A percentile compares a stretch with the other conserved stretches of the same genome.
Evolutionary conservation across 2,113 vertebrate species (phyloP).

Genomic region (Puffinus mauretanicus): DNA sequence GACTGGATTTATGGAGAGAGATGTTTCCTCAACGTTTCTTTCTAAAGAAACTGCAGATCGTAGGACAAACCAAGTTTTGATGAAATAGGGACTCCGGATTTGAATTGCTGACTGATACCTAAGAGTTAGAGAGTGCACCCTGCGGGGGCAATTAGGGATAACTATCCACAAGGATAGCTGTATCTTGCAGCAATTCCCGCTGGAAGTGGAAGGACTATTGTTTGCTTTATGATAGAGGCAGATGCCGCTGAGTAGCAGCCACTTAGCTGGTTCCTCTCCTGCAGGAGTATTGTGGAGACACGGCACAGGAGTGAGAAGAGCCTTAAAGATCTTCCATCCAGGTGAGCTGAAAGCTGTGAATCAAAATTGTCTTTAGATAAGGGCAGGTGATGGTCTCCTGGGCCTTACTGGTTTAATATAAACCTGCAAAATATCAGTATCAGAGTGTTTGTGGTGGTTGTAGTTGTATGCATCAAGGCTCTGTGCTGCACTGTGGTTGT

Average conservation of each 20-base stretch:
- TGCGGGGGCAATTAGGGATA: not conserved
- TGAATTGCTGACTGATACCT: not conserved
- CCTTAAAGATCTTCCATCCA: not conserved
- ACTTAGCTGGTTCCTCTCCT: not conserved
- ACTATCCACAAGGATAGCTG: not conserved
- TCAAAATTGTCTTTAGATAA: not conserved
- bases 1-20: constrained; percentile 5
- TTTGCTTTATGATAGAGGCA: not conserved
- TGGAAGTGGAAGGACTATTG: not conserved
- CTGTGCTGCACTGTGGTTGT: not conserved
- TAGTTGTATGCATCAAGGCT: not conserved
- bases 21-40: not conserved
- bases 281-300: not conserved
- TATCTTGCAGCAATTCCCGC: not conserved
- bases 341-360: not conserved
- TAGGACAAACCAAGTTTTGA: not conserved
- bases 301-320: not conserved
- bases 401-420: not conserved
- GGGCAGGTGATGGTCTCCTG: not conserved
- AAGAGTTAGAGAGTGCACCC: not conserved
- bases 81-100: not conserved
- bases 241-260: not conserved
- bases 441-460: not conserved
- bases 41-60: not conserved
- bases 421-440: not conserved